These are phyloP conservation scores for Agonopterix arenella DNA, from an alignment of 2,888 invertebrate species.

Conservation along the genomic window DNA sequence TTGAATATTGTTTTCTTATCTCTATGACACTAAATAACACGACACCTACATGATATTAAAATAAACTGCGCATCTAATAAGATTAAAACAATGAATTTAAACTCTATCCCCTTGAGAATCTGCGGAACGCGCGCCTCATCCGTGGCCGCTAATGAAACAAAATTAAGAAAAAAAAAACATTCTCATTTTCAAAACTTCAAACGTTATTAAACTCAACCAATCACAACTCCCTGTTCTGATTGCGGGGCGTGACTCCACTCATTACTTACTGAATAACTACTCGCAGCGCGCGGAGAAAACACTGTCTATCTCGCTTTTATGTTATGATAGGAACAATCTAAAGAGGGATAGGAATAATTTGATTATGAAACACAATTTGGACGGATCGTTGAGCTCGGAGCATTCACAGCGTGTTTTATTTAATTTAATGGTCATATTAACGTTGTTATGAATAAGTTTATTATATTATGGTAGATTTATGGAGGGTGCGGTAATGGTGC, in stretches of 20 bases:
- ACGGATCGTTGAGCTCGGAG: constrained; percentile 32
- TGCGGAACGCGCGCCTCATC: constrained; percentile 2
- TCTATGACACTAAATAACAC: not conserved
- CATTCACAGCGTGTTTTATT: constrained; percentile 65
- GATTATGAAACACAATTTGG: constrained; percentile 42
- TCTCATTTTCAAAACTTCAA: constrained; percentile 51
- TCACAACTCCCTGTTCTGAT: constrained; percentile 49
- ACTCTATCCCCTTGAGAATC: not conserved
- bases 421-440: constrained; percentile 63
- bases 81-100: not conserved
- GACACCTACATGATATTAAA: not conserved
- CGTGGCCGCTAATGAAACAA: constrained; percentile 47
- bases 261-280: constrained; percentile 51
- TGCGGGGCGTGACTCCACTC: constrained; percentile 65
- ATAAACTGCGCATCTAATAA: not conserved
- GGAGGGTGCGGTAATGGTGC: constrained; percentile 53
- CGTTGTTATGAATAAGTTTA: constrained; percentile 64
- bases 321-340: not conserved
- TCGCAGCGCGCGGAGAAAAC: constrained; percentile 14
- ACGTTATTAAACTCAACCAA: constrained; percentile 58
- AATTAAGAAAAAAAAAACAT: constrained; percentile 53
- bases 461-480: constrained; percentile 56
- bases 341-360: constrained; percentile 27
- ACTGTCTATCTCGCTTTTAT: constrained; percentile 30
- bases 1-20: not conserved